Evolutionary conservation across 2,888 invertebrate species (phyloP).

Genomic region (Amphipoea oculea): DNA sequence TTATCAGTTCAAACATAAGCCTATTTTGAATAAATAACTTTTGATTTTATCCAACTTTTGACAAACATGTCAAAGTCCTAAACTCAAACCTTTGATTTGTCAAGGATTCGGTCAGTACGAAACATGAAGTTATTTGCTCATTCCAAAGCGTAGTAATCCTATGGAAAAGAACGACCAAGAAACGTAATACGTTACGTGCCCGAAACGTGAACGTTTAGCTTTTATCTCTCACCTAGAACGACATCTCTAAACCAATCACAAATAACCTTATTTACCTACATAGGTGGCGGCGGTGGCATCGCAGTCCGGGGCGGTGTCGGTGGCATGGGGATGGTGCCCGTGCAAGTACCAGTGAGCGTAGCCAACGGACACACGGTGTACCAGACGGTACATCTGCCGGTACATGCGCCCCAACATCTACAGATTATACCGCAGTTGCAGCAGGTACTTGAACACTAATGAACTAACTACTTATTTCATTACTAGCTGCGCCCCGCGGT

Average conservation of each 20-base stretch:
- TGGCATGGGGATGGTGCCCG: conserved; percentile 93
- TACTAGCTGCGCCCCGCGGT: no score
- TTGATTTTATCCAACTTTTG: not conserved
- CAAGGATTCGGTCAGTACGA: not conserved
- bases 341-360: conserved; percentile 97
- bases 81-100: not conserved
- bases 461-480: no score
- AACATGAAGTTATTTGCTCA: not conserved
- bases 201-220: not conserved
- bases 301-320: conserved; percentile 76
- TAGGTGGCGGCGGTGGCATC: conserved; percentile 74
- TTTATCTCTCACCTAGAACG: conserved; percentile 13
- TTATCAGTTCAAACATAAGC: not conserved
- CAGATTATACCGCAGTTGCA: conserved; percentile 96
- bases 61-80: not conserved
- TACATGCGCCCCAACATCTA: conserved; percentile 94
- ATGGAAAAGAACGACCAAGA: not conserved
- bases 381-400: conserved; percentile 98
- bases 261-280: not conserved
- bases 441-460: conserved; percentile 87
- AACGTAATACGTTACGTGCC: not conserved
- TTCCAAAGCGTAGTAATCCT: not conserved
- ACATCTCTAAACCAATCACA: not conserved
- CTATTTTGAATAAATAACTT: not conserved
- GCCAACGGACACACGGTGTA: conserved; percentile 98